Evolutionary conservation across 1,140 invertebrate species (phyloP).

Genomic region (Micrasema minimum): DNA sequence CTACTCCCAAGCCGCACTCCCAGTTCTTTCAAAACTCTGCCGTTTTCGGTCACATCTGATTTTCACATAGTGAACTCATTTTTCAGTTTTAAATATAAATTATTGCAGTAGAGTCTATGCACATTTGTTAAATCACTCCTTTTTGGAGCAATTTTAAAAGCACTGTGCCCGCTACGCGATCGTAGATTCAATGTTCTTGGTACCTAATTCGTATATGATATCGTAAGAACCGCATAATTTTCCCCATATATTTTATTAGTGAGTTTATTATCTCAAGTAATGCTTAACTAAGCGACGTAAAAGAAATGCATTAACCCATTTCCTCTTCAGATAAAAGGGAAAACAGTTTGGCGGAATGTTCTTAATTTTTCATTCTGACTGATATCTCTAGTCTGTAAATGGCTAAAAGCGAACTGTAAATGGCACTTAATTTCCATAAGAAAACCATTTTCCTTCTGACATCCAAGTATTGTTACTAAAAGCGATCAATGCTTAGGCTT

Average conservation of each 20-base stretch:
- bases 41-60: no score
- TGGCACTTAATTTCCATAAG: conserved; percentile 29
- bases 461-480: conserved; percentile 27
- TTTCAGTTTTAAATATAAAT: no score
- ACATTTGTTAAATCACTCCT: no score
- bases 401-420: conserved; percentile 9
- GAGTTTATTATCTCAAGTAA: conserved; percentile 18
- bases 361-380: conserved; percentile 33
- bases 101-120: no score
- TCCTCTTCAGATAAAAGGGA: conserved; percentile 15
- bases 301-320: conserved; percentile 34
- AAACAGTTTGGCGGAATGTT: conserved; percentile 26
- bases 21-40: no score
- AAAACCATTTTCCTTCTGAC: conserved; percentile 23
- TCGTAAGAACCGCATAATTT: not conserved
- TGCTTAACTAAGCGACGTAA: conserved; percentile 12
- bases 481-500: conserved; percentile 8
- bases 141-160: no score
- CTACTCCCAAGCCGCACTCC: no score
- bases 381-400: conserved; percentile 28
- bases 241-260: conserved; percentile 5
- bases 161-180: no score
- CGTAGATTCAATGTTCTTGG: no score
- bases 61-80: no score
- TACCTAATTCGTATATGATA: no score